Base-by-base conservation (phyloP, 2,888 invertebrate genomes). In the Apoderus coryli region DNA sequence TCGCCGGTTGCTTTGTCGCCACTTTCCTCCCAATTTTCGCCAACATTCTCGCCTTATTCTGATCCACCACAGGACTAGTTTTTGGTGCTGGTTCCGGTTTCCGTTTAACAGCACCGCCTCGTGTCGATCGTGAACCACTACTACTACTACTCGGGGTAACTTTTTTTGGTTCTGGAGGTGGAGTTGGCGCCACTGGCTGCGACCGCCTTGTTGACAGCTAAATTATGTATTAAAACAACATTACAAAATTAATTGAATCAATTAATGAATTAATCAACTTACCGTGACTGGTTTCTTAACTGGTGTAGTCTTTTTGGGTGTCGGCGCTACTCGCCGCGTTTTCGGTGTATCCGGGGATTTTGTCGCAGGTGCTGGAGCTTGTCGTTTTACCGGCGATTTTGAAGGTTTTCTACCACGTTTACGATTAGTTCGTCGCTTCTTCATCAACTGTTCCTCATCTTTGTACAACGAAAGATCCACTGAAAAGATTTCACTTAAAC, bases 401-500 rank as follows among this genome's bases (percentile, higher is more conserved):
- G 27, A 37, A 16, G 38, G 15, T 13, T 33, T 25, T 29, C 37
- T 29, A 15, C 49, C 46, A 14, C 49, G 46, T 41, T 53, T 54
- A 29, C 57, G 52, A 41, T 59, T 59, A n/a, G 44, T 42, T 4
- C 45, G 48, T 46, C 53, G 60, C 29, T 61, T 48, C 49, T 63
- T 61, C 31, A 56, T 55, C 39, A 84, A 58, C 56, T 84, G 84
- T 33, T 81, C 77, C 59, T 84, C 84, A 53, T 82, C 80, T 53
- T 73, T 80, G 59, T 76, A 84, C 28, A 85, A 63, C 9, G 84
- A 84, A 27, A 85, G 65, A 54, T 85, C 85, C 66, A 85, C 84
- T 84, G 61, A 29, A 62, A 57, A 13, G 10, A 15, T 25, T 16
- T 3, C 14, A 12, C n/a, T n/a, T n/a, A n/a, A n/a, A n/a, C n/a